These are phyloP conservation scores for Pomatorhinus ruficollis DNA, from an alignment of 2,113 vertebrate species.

Conservation along the genomic window DNA sequence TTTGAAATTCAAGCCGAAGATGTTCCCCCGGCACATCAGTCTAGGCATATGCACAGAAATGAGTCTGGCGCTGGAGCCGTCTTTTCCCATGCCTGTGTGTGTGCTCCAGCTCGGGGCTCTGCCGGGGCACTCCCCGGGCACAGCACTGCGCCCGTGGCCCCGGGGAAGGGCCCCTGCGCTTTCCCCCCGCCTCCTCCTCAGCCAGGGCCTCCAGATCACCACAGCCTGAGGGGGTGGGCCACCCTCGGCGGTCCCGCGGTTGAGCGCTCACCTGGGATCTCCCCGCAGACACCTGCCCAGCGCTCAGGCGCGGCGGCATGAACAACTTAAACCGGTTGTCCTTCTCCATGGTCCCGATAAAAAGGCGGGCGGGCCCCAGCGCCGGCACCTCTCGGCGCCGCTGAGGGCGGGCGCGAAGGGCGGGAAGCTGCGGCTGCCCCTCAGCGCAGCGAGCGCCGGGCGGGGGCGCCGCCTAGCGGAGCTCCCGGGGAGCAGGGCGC, in stretches of 20 bases:
- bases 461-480: background rate
- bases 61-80: accelerated
- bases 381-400: background rate
- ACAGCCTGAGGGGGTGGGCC: background rate
- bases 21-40: too few species aligned
- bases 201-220: background rate
- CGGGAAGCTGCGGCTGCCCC: background rate
- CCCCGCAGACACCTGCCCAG: conserved; percentile 50
- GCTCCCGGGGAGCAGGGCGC: background rate
- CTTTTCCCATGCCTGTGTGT: too few species aligned
- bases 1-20: background rate
- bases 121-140: accelerated
- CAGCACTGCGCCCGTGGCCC: background rate
- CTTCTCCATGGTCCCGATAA: conserved; percentile 43
- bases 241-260: background rate
- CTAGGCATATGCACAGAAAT: accelerated
- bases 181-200: too few species aligned
- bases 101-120: accelerated
- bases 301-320: conserved; percentile 49
- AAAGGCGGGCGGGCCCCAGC: accelerated
- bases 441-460: background rate
- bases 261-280: conserved; percentile 41
- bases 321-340: conserved; percentile 62
- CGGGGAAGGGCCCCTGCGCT: background rate
- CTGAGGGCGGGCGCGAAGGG: background rate